Evolutionary conservation across 2,797 vertebrate species (phyloP).

Genomic region (Xenentodon cancila): DNA sequence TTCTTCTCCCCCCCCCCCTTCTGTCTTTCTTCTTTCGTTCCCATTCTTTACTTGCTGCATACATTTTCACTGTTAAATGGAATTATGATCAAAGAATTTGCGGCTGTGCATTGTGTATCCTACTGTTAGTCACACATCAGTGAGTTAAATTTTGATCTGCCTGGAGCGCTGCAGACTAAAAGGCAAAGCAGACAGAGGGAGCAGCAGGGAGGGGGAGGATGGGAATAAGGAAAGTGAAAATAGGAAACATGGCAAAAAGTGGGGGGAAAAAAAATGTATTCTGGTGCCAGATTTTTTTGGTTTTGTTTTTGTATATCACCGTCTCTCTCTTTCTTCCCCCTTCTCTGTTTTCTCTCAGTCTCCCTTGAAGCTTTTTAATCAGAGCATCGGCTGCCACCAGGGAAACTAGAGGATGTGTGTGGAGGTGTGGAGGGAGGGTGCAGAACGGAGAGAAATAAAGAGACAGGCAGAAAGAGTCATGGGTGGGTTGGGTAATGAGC

Average conservation of each 20-base stretch:
- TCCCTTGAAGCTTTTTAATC: conserved; percentile 76
- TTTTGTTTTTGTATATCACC: conserved; percentile 30
- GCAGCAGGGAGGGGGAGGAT: conserved; percentile 26
- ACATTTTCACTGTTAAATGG: conserved; percentile 80
- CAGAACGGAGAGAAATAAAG: conserved; percentile 25
- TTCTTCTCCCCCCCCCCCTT: conserved; percentile 21
- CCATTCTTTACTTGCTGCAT: conserved; percentile 67
- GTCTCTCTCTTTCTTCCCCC: conserved; percentile 43
- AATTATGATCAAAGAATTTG: conserved; percentile 82
- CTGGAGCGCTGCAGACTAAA: conserved; percentile 72
- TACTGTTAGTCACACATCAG: conserved; percentile 80
- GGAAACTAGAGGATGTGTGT: conserved; percentile 66
- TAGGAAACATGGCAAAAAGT: conserved; percentile 68
- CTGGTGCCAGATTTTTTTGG: conserved; percentile 57
- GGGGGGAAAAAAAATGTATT: conserved; percentile 63
- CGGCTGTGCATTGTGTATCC: conserved; percentile 76
- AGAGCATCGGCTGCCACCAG: conserved; percentile 62
- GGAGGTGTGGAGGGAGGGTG: conserved; percentile 43
- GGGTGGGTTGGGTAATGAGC: conserved; percentile 68
- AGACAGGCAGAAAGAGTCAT: conserved; percentile 33
- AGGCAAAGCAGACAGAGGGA: conserved; percentile 63
- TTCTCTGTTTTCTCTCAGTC: conserved; percentile 50
- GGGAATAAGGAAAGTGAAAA: conserved; percentile 63
- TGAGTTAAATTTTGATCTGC: conserved; percentile 79
- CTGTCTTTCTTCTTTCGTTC: conserved; percentile 26